These are phyloP conservation scores for Plectropomus leopardus DNA, from an alignment of 2,113 vertebrate genomes.

Conservation along the genomic window DNA sequence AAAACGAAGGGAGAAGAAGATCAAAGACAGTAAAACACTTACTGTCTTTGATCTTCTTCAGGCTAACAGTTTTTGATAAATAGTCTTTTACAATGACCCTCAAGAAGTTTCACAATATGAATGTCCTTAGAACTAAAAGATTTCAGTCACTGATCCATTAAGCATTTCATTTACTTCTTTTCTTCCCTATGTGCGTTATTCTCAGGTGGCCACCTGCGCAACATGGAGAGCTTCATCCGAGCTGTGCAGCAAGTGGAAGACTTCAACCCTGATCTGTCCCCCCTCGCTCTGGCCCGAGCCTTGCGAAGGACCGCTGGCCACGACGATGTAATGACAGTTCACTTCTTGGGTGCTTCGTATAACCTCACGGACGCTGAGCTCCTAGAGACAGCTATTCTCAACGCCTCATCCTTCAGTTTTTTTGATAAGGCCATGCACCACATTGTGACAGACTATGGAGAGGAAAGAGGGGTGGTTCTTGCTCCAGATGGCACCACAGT, in stretches of 20 bases:
- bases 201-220: slow-evolving; percentile 75
- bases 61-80: neutral
- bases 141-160: too few relatives aligned
- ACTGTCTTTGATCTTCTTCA: too few relatives aligned
- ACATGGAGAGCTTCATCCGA: slow-evolving; percentile 84
- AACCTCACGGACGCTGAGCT: slow-evolving; percentile 40
- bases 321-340: slow-evolving; percentile 58
- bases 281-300: slow-evolving; percentile 54
- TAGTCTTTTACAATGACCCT: too few relatives aligned
- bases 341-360: slow-evolving; percentile 70
- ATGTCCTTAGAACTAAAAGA: too few relatives aligned
- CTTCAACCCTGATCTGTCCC: slow-evolving; percentile 28
- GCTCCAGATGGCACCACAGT: slow-evolving; percentile 88
- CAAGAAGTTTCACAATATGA: too few relatives aligned
- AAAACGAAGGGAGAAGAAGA: too few relatives aligned
- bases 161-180: neutral
- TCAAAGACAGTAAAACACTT: too few relatives aligned
- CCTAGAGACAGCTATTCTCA: slow-evolving; percentile 35
- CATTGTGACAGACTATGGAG: slow-evolving; percentile 42
- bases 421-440: slow-evolving; percentile 73
- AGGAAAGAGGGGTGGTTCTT: slow-evolving; percentile 86
- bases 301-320: slow-evolving; percentile 67
- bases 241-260: slow-evolving; percentile 82
- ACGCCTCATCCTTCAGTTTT: slow-evolving; percentile 65
- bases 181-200: neutral